These are phyloP conservation scores for Hypomecis punctinalis DNA, from an alignment of 2,888 invertebrate species.

Conservation along the genomic window DNA sequence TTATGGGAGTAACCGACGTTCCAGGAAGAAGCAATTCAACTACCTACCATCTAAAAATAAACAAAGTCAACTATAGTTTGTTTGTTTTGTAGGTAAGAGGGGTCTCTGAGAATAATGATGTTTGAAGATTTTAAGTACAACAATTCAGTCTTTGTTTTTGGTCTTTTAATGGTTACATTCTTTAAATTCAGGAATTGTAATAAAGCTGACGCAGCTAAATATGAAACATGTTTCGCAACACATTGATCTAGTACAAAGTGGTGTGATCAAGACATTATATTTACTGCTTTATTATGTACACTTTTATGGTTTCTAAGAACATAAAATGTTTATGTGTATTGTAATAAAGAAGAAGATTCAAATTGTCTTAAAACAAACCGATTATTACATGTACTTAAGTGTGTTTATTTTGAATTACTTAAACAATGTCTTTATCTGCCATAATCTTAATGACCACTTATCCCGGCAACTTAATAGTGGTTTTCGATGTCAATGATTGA, in stretches of 20 bases:
- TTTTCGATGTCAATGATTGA: constrained; percentile 59
- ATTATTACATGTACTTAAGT: constrained; percentile 33
- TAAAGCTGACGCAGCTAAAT: constrained; percentile 42
- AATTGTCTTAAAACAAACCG: constrained; percentile 33
- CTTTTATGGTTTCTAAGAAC: constrained; percentile 50
- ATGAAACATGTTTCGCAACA: constrained; percentile 30
- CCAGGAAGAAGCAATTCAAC: constrained; percentile 76
- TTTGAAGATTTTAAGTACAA: constrained; percentile 70
- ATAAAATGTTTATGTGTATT: constrained; percentile 47
- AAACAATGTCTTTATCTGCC: constrained; percentile 46
- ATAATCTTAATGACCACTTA: constrained; percentile 48
- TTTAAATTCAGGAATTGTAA: constrained; percentile 52
- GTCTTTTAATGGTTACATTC: constrained; percentile 50
- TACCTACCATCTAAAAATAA: constrained; percentile 77
- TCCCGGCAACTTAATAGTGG: constrained; percentile 53
- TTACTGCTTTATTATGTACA: constrained; percentile 51
- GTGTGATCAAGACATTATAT: constrained; percentile 43
- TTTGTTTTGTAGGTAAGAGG: constrained; percentile 75
- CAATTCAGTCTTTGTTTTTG: constrained; percentile 51
- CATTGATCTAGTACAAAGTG: constrained; percentile 32
- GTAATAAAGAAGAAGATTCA: constrained; percentile 46
- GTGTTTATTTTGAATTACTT: constrained; percentile 42
- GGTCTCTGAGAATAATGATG: constrained; percentile 71
- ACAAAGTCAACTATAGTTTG: constrained; percentile 74
- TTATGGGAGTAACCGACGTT: constrained; percentile 73